Base-by-base conservation (phyloP, 1,140 invertebrate genomes). In the Vollenhovia emeryi region DNA sequence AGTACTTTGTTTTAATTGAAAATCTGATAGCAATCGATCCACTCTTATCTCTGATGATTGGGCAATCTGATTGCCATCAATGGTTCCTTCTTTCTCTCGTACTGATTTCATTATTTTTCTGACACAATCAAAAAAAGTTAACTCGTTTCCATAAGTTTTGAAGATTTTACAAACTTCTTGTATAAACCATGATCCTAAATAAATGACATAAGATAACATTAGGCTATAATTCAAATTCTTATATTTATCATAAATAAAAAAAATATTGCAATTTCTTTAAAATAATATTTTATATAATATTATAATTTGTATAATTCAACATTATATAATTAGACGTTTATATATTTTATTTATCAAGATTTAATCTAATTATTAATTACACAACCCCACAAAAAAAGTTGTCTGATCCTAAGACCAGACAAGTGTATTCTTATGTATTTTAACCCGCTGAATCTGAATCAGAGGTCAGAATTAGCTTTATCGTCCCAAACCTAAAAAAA, bases 101-200 rank as follows among this genome's bases (percentile, higher is more conserved):
- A 89, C 48, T 0, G 59, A 62, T 15, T 45, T n/a, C 30, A 85
- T 91, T 48, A 90, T 84, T 85, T 86, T 62, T 15, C 7, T 21
- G 11, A 60, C 18, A 18, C 40, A 79, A 3, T 83, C 11, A 5
- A 40, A 5, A 3, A 89, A 90, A 33, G 84, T 74, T 8, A 90
- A 33, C 13, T 27, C 48, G 11, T 52, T 48, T 5, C 82, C 64
- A 33, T 30, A 48, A 30, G 13, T 85, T 88, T 86, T 86, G 18
- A 92, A 60, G 6, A 90, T 64, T 24, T 86, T 76, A 64, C 92
- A 93, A n/a, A 93, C 40, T 40, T 82, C 89, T 79, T 93, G 91
- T 52, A 93, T 91, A 33, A 92, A 93, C 91, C 91, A 92, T 0
- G 92, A 85, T 7, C 92, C 92, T 93, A 18, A 6, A 73, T 13